These are phyloP conservation scores for Phymastichus coffea DNA, from an alignment of 1,140 invertebrate species.

Conservation along the genomic window DNA sequence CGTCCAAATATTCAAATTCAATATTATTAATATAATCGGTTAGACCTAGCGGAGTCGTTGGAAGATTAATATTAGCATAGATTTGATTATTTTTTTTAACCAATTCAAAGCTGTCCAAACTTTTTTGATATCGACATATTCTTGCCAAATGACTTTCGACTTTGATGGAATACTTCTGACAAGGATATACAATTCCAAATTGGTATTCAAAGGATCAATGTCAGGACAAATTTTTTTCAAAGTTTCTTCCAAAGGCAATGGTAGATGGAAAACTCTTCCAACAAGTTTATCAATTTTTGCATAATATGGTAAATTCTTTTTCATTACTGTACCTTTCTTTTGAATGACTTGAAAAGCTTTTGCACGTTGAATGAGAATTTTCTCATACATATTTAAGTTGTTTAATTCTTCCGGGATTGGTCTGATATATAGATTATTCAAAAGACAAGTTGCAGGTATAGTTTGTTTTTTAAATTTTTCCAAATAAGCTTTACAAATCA, in stretches of 20 bases:
- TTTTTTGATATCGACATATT: not conserved
- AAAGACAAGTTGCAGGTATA: too few relatives aligned
- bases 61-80: conserved; percentile 6
- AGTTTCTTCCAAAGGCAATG: too few relatives aligned
- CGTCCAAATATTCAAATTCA: not conserved
- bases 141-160: not conserved
- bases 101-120: conserved; percentile 21
- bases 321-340: conserved; percentile 33
- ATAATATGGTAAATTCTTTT: conserved; percentile 37
- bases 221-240: too few relatives aligned
- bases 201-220: conserved; percentile 29
- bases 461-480: too few relatives aligned
- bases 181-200: conserved; percentile 37
- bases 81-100: conserved; percentile 30
- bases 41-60: too few relatives aligned
- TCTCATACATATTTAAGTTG: conserved; percentile 35
- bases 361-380: conserved; percentile 40
- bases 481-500: too few relatives aligned
- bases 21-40: too few relatives aligned
- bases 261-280: conserved; percentile 42
- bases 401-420: conserved; percentile 23
- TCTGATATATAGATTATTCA: conserved; percentile 24
- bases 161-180: conserved; percentile 21
- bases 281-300: conserved; percentile 34
- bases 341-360: conserved; percentile 43